Base-by-base conservation (phyloP, 2,888 invertebrate species). In the Cetonia aurata region DNA sequence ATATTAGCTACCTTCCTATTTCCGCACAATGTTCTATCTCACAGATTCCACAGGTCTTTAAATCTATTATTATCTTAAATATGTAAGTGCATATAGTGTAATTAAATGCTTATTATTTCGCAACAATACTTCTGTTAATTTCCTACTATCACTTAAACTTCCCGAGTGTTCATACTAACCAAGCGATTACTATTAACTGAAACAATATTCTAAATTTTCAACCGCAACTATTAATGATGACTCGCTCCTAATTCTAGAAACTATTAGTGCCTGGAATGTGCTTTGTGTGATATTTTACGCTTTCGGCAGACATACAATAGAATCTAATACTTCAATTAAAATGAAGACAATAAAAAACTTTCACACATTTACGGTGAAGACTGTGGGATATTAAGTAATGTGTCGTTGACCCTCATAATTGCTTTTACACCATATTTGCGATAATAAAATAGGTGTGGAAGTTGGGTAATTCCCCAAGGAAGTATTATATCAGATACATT, bases 341-440 rank as follows among this genome's bases (percentile, higher is more conserved):
- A 31, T 33, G 48, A 37, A 50, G 50, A 62, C 62, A 62, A 62
- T 62, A 62, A 62, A 31, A 33, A 17, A 62, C 62, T 62, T 62
- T 62, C 62, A 48, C 33, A 48, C 44, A 62, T 50, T 48, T 62
- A 62, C 13, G 44, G n/a, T 15, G 37, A 44, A 33, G 62, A 62
- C 48, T 60, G 60, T 46, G 62, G 15, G 62, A 62, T 48, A 50
- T 62, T 50, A 37, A 50, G 62, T 8, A 62, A 62, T 33, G 50
- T 62, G 62, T 50, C 62, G 50, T 62, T 62, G 62, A 62, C 62
- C 62, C 48, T 48, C 33, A 62, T 33, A n/a, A 62, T 50, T 37
- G 62, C 15, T 33, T 15, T 48, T 44, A 37, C 33, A 10, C 33
- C 31, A 15, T 50, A 50, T 50, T 62, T 62, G 50, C 48, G 62